Base-by-base conservation (phyloP, 2,888 invertebrate species). In the Drosophila hamatofila region DNA sequence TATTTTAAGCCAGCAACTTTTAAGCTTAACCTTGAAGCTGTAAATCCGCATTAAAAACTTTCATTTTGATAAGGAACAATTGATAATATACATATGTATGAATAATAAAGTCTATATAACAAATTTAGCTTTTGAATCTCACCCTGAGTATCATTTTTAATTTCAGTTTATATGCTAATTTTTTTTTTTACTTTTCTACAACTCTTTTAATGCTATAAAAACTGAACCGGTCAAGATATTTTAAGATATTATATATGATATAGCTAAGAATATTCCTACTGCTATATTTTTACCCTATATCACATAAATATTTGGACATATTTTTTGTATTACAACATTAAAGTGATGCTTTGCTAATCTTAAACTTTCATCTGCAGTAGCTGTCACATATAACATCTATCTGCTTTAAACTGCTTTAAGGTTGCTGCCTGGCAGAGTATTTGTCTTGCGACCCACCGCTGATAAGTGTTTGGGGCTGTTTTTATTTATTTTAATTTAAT, bases 401-500 rank as follows among this genome's bases (percentile, higher is more conserved):
- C 0, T 33, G 33, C 14, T 21, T 12, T 14, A 33, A 21, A 4
- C 4, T 49, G 27, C 25, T 23, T 11, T 27, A n/a, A 11, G 14
- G 14, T 49, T 12, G 0, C 49, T 14, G 18, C 3, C 30, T 11
- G 14, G 14, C 37, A 57, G 51, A 14, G 72, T 52, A 44, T 72
- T 44, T 37, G n/a, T 9, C 33, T n/a, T 48, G 44, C 72, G 72
- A 46, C 60, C 39, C 14, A 54, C 16, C 1, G 16, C 33, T 54
- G 57, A 56, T 68, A 58, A 67, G 51, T 49, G 39, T 35, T 66
- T 33, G 14, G 7, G 33, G 51, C 12, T 37, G 42, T 23, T 44
- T 42, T 42, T 63, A 39, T 59, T 63, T 74, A 55, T 75, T 77
- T 84, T 80, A 77, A 84, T 81, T 83, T 84, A 74, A 83, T 81